phyloP scores from a whole-genome alignment of 2,888 invertebrate species.

The Lissocephala sabroskyi region DNA sequence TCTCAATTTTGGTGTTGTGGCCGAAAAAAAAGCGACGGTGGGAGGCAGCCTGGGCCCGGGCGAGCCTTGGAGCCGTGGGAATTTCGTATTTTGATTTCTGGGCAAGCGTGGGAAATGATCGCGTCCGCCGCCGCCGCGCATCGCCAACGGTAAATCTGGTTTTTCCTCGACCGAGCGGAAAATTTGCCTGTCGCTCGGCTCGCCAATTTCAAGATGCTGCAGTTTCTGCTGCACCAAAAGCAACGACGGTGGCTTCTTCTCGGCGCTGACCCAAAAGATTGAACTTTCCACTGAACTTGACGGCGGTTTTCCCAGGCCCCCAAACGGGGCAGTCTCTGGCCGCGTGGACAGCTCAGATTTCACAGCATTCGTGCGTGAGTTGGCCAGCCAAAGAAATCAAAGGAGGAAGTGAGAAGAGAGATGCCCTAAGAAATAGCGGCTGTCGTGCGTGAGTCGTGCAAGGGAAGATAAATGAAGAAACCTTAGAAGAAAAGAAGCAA shows the following conservation, averaged over 20 bases:
- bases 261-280: conserved; percentile 1
- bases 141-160: conserved; percentile 61
- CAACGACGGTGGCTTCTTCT: too few relatives aligned
- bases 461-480: too few relatives aligned
- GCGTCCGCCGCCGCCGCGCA: too few relatives aligned
- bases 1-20: conserved; percentile 13
- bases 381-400: too few relatives aligned
- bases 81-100: conserved; percentile 42
- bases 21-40: conserved; percentile 14
- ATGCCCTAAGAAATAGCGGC: too few relatives aligned
- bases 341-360: too few relatives aligned
- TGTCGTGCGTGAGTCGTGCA: too few relatives aligned
- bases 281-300: conserved; percentile 3
- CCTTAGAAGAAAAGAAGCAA: too few relatives aligned
- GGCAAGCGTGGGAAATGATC: conserved; percentile 57
- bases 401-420: too few relatives aligned
- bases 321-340: too few relatives aligned
- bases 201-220: not conserved
- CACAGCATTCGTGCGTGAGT: too few relatives aligned
- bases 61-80: conserved; percentile 57
- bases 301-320: not conserved
- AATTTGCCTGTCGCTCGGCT: conserved; percentile 42
- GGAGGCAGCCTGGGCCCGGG: too few relatives aligned
- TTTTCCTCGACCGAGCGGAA: conserved; percentile 48
- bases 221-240: not conserved